phyloP scores from a whole-genome alignment of 2,797 vertebrate genomes.

The Petrocephalus sullivani region DNA sequence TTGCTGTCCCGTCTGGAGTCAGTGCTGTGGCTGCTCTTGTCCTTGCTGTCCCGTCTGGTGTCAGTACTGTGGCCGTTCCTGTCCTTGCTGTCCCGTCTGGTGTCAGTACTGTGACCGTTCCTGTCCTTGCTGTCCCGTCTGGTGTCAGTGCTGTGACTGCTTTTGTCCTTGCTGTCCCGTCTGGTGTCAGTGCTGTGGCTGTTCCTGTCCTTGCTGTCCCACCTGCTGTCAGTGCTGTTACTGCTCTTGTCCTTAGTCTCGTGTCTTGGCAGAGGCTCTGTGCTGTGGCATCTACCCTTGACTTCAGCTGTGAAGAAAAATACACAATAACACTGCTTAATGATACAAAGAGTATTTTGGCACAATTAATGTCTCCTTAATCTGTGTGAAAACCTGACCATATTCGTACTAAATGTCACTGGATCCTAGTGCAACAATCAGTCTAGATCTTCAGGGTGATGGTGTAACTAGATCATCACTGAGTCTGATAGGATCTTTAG shows the following conservation, averaged over 20 bases:
- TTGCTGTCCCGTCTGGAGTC: background rate
- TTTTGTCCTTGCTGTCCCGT: background rate
- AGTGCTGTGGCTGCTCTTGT: too few species aligned
- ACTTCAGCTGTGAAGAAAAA: slow-evolving; percentile 60
- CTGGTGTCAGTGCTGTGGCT: background rate
- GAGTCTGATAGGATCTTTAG: background rate
- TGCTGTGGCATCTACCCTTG: slow-evolving; percentile 73
- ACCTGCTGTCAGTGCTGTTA: background rate
- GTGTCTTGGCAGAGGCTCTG: slow-evolving; percentile 57
- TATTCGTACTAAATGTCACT: background rate
- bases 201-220: background rate
- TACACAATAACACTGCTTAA: background rate
- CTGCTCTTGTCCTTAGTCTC: background rate
- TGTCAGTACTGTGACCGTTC: background rate
- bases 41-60: too few species aligned
- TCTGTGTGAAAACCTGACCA: background rate
- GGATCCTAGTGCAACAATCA: background rate
- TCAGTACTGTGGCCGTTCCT: background rate
- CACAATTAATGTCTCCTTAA: background rate
- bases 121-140: background rate
- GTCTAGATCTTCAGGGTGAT: background rate
- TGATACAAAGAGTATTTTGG: background rate
- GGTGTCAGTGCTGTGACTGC: background rate
- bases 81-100: background rate
- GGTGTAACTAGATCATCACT: background rate